Conservation (phyloP, 2,113 vertebrate genomes). For the Garra rufa region DNA sequence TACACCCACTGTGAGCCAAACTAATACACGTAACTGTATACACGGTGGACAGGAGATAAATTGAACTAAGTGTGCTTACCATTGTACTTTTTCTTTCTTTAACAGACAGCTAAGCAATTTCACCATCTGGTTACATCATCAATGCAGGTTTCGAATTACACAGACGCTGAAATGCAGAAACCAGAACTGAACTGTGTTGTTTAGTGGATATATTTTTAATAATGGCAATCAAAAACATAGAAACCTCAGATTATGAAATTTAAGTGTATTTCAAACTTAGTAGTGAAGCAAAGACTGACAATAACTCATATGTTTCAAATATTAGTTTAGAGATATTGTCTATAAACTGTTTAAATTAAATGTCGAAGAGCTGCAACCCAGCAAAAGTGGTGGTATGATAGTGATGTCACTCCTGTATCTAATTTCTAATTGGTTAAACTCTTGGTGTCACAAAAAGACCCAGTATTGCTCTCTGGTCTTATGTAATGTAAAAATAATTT, state of each 20-base stretch:
- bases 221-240: not conserved
- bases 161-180: not conserved
- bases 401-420: not conserved
- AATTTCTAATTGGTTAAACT: not conserved
- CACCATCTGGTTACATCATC: slow-evolving; percentile 15
- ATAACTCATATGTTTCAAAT: no score
- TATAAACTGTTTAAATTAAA: not conserved
- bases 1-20: not conserved
- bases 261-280: not conserved
- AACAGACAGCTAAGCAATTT: slow-evolving; percentile 11
- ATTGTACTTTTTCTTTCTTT: slow-evolving; percentile 20
- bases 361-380: no score
- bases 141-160: not conserved
- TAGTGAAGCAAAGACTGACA: no score
- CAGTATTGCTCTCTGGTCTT: not conserved
- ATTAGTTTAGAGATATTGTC: not conserved
- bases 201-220: not conserved
- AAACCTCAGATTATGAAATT: not conserved
- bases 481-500: not conserved
- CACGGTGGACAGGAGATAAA: not conserved
- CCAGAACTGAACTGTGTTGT: not conserved
- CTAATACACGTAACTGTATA: not conserved
- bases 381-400: no score
- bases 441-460: not conserved
- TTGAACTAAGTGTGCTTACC: slow-evolving; percentile 2